Conservation (phyloP, 1,140 invertebrate genomes). For the Portunus trituberculatus region DNA sequence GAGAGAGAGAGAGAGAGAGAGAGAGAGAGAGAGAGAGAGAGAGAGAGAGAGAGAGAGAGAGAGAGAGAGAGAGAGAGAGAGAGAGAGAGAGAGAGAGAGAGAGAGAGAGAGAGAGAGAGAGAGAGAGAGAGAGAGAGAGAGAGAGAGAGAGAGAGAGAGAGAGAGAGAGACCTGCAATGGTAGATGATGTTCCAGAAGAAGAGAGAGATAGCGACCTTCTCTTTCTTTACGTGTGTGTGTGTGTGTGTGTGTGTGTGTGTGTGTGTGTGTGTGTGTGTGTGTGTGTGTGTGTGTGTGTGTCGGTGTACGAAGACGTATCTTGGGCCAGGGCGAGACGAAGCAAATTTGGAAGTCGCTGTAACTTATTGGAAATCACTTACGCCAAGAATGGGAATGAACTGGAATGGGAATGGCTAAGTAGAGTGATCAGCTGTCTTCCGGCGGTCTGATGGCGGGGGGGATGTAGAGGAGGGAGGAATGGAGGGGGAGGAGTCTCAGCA, state of each 20-base stretch:
- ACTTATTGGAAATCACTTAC: constrained; percentile 73
- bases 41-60: neutral
- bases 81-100: neutral
- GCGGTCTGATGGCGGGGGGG: constrained; percentile 41
- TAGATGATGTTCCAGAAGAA: neutral
- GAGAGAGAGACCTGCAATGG: neutral
- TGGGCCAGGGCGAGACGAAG: constrained; percentile 61
- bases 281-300: neutral
- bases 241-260: neutral
- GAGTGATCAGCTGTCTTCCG: constrained; percentile 73
- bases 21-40: neutral
- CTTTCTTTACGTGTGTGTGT: neutral
- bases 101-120: neutral
- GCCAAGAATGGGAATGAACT: constrained; percentile 65
- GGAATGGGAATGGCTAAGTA: constrained; percentile 73
- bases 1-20: constrained; percentile 24
- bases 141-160: neutral
- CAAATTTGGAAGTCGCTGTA: constrained; percentile 71
- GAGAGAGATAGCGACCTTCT: neutral
- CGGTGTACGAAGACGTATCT: neutral
- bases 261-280: neutral
- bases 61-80: constrained; percentile 32
- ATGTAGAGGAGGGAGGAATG: neutral
- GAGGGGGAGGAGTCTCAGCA: neutral
- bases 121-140: neutral